Evolutionary conservation across 2,888 invertebrate species (phyloP).

Genomic region (Campoletis raptor): DNA sequence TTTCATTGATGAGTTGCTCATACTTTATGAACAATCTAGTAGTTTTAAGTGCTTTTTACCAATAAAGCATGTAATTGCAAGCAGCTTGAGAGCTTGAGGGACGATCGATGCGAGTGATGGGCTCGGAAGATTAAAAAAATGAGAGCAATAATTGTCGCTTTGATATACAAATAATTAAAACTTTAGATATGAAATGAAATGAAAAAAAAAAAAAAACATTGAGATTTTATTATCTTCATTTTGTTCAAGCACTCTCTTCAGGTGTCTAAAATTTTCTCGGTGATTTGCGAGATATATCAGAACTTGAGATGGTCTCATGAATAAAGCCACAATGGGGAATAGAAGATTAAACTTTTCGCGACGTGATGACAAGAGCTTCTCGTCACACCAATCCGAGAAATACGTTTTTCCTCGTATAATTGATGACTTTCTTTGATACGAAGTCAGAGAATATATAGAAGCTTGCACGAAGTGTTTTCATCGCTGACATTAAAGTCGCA

Average conservation of each 20-base stretch:
- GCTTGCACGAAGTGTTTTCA: slow-evolving; percentile 62
- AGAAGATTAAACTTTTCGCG: slow-evolving; percentile 48
- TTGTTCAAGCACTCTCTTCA: not conserved
- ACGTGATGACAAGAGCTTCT: slow-evolving; percentile 34
- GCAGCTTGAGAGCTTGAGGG: not conserved
- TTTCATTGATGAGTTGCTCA: not conserved
- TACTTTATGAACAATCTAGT: not conserved
- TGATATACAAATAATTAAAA: slow-evolving; percentile 3
- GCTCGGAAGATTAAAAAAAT: not conserved
- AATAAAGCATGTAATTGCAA: not conserved
- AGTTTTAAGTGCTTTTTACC: not conserved
- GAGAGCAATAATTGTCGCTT: not conserved
- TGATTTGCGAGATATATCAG: slow-evolving; percentile 21
- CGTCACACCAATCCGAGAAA: slow-evolving; percentile 45
- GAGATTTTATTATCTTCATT: slow-evolving; percentile 7
- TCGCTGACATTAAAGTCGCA: slow-evolving; percentile 50
- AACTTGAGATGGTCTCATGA: slow-evolving; percentile 43
- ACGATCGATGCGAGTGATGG: not conserved
- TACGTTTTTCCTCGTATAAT: slow-evolving; percentile 61
- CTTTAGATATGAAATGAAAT: not conserved
- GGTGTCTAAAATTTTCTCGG: not conserved
- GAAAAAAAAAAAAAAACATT: not conserved
- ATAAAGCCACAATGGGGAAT: slow-evolving; percentile 45
- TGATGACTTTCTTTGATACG: slow-evolving; percentile 64
- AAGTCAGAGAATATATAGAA: slow-evolving; percentile 26